Percentiles rank a stretch among this genome's conserved stretches.
phyloP scores from a whole-genome alignment of 2,113 vertebrate species.

The Struthidea cinerea region DNA sequence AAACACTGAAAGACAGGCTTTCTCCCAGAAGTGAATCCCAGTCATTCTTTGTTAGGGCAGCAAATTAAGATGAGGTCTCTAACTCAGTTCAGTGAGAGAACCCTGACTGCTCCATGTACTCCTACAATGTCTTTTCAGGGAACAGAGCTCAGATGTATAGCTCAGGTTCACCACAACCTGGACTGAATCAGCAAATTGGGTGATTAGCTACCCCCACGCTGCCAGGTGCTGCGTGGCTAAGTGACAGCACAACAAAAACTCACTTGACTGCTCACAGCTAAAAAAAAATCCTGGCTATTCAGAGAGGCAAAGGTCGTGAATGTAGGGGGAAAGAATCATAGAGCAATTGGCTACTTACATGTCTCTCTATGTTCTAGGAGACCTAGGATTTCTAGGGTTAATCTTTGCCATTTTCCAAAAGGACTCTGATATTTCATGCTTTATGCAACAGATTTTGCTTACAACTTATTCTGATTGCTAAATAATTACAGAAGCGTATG shows the following conservation, averaged over 20 bases:
- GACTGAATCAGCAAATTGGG: constrained; percentile 23
- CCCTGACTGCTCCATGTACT: not conserved
- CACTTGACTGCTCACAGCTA: not conserved
- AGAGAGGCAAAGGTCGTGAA: not conserved
- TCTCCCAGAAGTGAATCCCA: not conserved
- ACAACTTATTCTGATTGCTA: not conserved
- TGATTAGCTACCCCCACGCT: not conserved
- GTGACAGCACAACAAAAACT: not conserved
- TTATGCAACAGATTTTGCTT: constrained; percentile 35
- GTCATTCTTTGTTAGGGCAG: not conserved
- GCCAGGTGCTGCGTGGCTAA: not conserved
- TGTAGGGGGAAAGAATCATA: not conserved
- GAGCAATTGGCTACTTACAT: not conserved
- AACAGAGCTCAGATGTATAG: not conserved
- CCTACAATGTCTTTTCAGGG: not conserved
- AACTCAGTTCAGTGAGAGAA: not conserved
- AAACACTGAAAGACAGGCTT: not conserved
- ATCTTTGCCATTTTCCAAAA: not conserved
- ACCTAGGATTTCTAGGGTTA: not conserved
- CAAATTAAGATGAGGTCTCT: not conserved
- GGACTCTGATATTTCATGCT: not conserved
- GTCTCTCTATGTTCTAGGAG: not conserved
- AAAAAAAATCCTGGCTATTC: not conserved
- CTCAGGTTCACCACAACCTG: not conserved
- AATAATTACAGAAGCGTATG: not conserved